Base-by-base conservation (phyloP, 2,888 invertebrate genomes). In the Archaeoteleia sp. region DNA sequence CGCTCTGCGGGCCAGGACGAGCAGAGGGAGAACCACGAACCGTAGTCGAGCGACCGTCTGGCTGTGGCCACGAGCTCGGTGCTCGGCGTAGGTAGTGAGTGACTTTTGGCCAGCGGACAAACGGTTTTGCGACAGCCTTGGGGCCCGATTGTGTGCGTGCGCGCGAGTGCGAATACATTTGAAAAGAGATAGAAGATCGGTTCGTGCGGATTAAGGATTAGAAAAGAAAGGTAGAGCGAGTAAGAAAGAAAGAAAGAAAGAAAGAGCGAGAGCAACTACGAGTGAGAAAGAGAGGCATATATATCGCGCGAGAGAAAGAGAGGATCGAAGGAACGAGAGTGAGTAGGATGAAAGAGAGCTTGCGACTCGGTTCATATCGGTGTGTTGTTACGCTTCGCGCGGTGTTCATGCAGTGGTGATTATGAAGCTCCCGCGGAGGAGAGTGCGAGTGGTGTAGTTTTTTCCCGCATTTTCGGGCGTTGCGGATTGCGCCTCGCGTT, bases 1-100 rank as follows among this genome's bases (percentile, higher is more conserved):
- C 66, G 62, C 61, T 62, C 29, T 39, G 48, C 10, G 15, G 37
- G 40, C 53, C 58, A 40, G 54, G 45, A 54, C 53, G 69, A 67
- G 75, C 74, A 74, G 77, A 79, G 75, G 77, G 74, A 76, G 76
- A 79, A 75, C 78, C 77, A 80, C 80, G 78, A 73, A 80, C 77
- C 80, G 80, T 80, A 84, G 84, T 84, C 82, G 82, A 83, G 83
- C 81, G 83, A 83, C 77, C 82, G 83, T 83, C 82, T 82, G 83
- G 83, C 82, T 83, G 83, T 82, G 81, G 80, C 80, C 81, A 82
- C 83, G 82, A 82, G 82, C 83, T 82, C 78, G 74, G 75, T 74
- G 78, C 78, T 78, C 83, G 80, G 74, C 78, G 82, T 82, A 81
- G 82, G 81, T 83, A 82, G 80, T 80, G 81, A 79, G 80, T 81